Evolutionary conservation across 2,888 invertebrate genomes (phyloP), one percentile per base, ranked within the genome.

Genomic region (Helicoverpa assulta): DNA sequence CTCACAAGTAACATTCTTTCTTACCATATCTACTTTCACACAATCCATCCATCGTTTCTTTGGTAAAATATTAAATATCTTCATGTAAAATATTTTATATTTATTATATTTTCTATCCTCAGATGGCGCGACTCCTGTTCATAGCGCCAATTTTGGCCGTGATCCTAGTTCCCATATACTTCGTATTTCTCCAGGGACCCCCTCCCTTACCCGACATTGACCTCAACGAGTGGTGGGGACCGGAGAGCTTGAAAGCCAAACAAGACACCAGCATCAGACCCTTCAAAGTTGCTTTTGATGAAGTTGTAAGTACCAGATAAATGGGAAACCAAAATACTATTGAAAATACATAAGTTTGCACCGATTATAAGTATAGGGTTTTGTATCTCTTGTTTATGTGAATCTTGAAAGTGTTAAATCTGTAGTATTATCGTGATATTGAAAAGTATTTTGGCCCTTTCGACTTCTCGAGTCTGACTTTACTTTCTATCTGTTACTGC

Each of bases 161-260:
- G 12, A 21, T 52, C 0, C 7, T 64, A 0, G 7, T 82, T 7
- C 71, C 78, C 6, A 72, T 80, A 1, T 82, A 84, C 67, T 74
- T 66, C 43, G 4, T 84, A 29, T 71, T 83, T 51, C 37, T 83
- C 6, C 70, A 73, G 21, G 56, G 53, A 26, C 76, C 82, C 0
- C 80, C 82, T 0, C 70, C 85, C 0, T 54, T 84, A 0, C 87
- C 89, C 0, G 71, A 84, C 0, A 18, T 90, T 40, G 87, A 90
- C 43, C 75, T 81, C 1, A 92, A 96, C 5, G 93, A 94, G 19
- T 85, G 85, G 85, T 97, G 97, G 97, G 97, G 96, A 0, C 92
- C 95, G 0, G 70, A 76, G 1, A 93, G 93, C n/a, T 81, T 90
- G 52, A 86, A 83, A 50, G 88, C 88, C 0, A 92, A 93, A 47